These are phyloP conservation scores for Vanessa cardui DNA, from an alignment of 2,888 invertebrate species.

Conservation along the genomic window DNA sequence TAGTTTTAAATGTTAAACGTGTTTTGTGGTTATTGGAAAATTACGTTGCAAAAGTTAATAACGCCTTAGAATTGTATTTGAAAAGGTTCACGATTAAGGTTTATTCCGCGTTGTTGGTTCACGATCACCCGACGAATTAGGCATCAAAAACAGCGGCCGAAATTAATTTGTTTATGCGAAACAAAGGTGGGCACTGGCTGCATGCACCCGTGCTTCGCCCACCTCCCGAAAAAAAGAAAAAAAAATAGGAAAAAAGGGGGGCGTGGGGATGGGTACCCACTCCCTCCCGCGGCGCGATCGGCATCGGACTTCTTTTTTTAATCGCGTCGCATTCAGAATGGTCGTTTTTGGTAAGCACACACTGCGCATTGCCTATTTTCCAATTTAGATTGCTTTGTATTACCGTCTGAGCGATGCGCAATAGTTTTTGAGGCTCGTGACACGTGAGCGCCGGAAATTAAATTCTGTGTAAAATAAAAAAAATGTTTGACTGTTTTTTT, in stretches of 20 bases:
- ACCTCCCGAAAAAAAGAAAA: constrained; percentile 78
- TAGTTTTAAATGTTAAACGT: constrained; percentile 2
- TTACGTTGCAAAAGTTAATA: constrained; percentile 27
- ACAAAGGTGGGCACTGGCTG: constrained; percentile 81
- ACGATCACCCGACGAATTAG: constrained; percentile 76
- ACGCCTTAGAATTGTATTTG: constrained; percentile 35
- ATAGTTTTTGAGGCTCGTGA: constrained; percentile 80
- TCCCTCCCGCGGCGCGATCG: constrained; percentile 77
- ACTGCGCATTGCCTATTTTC: constrained; percentile 83
- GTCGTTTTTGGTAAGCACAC: constrained; percentile 83
- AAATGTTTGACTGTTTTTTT: constrained; percentile 32
- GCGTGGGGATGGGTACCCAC: constrained; percentile 58
- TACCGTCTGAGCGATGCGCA: constrained; percentile 81
- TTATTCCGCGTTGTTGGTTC: constrained; percentile 42
- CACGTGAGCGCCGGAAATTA: constrained; percentile 77
- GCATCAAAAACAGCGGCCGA: constrained; percentile 81
- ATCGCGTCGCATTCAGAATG: constrained; percentile 81
- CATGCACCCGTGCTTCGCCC: constrained; percentile 79
- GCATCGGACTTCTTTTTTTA: constrained; percentile 82
- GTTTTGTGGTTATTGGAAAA: constrained; percentile 12
- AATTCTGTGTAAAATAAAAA: constrained; percentile 64
- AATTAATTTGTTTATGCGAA: constrained; percentile 84
- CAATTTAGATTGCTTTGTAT: constrained; percentile 84
- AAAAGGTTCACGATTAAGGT: constrained; percentile 35
- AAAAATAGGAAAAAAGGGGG: constrained; percentile 69